Evolutionary conservation across 2,113 vertebrate genomes (phyloP), one percentile per base, ranked within the genome.

Genomic region (Oplegnathus fasciatus): DNA sequence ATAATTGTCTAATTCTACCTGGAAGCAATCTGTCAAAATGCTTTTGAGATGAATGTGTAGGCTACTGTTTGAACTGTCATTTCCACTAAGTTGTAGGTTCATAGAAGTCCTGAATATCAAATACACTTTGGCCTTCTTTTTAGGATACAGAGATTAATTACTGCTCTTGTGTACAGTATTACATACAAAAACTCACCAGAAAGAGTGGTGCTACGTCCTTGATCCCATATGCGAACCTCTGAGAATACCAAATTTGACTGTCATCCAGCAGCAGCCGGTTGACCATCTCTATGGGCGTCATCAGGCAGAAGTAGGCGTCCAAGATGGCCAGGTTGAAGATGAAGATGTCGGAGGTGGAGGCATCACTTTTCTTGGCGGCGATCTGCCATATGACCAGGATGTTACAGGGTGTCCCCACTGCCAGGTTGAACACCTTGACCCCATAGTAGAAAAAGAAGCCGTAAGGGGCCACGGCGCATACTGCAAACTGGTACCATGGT

Each of bases 341-440:
- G 77, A 96, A 96, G 71, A 94, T 79, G 81, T 96, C 93, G 0
- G 93, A 96, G 1, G 95, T 96, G 32, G 91, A 93, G 0, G 90
- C 54, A 4, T 95, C 92, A 0, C 80, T 92, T 73, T 93, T 95
- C 68, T 77, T 90, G 2, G 52, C 77, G 13, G 37, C 32, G 17
- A 96, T 94, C 76, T 93, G 90, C 95, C 95, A 96, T 54, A 96
- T 91, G 77, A 96, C 95, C 64, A 95, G 83, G 18, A 84, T 0
- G 75, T 96, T 96, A 54, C 94, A 86, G 0, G 95, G 95, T 0
- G 93, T 69, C 0, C 95, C 95, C 11, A 95, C 76, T 0, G 55
- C 82, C 85, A 96, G 80, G 91, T 96, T 96, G 14, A 96, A 76
- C 61, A 96, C 78, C 71, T 96, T 96, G 26, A 94, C 93, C 4